These are phyloP conservation scores for Procapra przewalskii DNA, from an alignment of 2,113 vertebrate species.

Conservation along the genomic window DNA sequence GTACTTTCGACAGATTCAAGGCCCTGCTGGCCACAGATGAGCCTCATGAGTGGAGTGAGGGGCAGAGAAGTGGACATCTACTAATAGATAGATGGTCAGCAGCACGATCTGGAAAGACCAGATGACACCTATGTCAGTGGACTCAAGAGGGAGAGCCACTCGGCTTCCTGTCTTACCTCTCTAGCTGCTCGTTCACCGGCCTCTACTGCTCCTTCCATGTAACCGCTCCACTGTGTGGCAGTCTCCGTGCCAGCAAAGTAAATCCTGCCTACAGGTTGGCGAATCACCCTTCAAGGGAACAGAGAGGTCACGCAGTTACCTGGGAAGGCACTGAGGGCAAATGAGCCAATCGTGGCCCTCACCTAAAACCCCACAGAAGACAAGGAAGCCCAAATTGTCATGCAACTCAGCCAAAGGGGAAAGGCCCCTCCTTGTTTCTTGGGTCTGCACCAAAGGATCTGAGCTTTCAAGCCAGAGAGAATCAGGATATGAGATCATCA, in stretches of 20 bases:
- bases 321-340: background rate
- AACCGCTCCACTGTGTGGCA: conserved; percentile 87
- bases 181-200: conserved; percentile 87
- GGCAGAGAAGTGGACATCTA: background rate
- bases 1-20: background rate
- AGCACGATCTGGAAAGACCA: background rate
- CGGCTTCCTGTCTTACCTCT: conserved; percentile 78
- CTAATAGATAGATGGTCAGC: background rate
- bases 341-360: background rate
- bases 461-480: background rate
- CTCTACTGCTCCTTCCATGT: conserved; percentile 88
- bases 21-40: background rate
- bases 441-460: background rate
- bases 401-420: background rate
- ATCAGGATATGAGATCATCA: background rate
- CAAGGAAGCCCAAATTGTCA: background rate
- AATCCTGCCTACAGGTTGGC: conserved; percentile 81
- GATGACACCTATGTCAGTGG: background rate
- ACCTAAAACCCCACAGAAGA: background rate
- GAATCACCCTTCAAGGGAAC: conserved; percentile 82
- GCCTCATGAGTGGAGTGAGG: background rate
- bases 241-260: conserved; percentile 89
- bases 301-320: conserved; percentile 47
- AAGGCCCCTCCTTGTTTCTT: background rate
- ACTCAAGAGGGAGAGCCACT: background rate